Percentiles rank a stretch among this genome's conserved stretches.
Conservation (phyloP, 2,888 invertebrate genomes). For the Gandaritis pyraliata region DNA sequence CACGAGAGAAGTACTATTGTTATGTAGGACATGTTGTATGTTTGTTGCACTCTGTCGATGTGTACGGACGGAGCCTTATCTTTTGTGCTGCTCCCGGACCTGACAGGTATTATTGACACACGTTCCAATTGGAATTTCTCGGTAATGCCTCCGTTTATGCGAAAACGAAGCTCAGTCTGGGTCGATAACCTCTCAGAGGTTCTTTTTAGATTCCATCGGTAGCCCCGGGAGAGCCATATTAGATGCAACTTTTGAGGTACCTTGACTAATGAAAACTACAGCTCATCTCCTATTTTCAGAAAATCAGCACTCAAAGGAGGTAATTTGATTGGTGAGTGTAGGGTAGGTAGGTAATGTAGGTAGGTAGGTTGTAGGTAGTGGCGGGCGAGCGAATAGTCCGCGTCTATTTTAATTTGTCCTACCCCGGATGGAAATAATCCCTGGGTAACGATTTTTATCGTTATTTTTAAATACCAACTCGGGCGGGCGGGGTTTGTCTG, state of each 20-base stretch:
- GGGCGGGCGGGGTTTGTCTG: slow-evolving; percentile 37
- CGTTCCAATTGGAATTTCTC: slow-evolving; percentile 38
- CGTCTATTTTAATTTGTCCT: slow-evolving; percentile 60
- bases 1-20: slow-evolving; percentile 63
- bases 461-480: slow-evolving; percentile 59
- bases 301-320: too few relatives aligned
- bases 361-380: not conserved
- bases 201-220: not conserved
- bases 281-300: too few relatives aligned
- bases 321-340: not conserved
- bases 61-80: slow-evolving; percentile 49
- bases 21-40: slow-evolving; percentile 54
- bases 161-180: slow-evolving; percentile 31
- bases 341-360: not conserved
- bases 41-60: slow-evolving; percentile 50
- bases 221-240: slow-evolving; percentile 5
- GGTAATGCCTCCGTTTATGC: slow-evolving; percentile 36
- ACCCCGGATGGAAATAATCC: slow-evolving; percentile 62
- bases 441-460: slow-evolving; percentile 68
- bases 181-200: slow-evolving; percentile 33
- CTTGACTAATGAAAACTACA: too few relatives aligned
- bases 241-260: not conserved
- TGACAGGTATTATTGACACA: slow-evolving; percentile 49
- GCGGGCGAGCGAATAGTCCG: slow-evolving; percentile 35
- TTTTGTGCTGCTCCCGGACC: slow-evolving; percentile 45